Conservation (phyloP, 2,113 vertebrate species). For the Castor canadensis region DNA sequence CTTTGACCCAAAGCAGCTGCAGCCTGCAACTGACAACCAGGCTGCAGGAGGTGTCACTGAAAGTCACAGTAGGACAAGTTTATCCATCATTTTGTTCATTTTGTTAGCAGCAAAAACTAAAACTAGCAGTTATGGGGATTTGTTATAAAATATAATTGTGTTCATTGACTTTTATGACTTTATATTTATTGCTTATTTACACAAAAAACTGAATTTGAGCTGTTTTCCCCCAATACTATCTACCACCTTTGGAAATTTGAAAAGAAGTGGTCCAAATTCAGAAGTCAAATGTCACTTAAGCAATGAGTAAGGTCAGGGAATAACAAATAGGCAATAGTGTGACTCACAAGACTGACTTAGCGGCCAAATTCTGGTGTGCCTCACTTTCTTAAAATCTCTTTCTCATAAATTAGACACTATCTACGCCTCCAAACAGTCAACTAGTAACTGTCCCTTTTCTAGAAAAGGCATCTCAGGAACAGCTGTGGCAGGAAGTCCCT, state of each 20-base stretch:
- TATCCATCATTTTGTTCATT: not conserved
- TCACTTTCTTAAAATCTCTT: not conserved
- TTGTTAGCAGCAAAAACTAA: not conserved
- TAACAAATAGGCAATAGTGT: not conserved
- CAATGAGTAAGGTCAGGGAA: not conserved
- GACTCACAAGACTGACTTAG: not conserved
- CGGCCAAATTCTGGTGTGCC: not conserved
- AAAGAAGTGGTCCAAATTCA: not conserved
- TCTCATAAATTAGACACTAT: not conserved
- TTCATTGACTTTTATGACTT: not conserved
- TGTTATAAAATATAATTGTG: not conserved
- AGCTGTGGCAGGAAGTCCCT: conserved; percentile 36
- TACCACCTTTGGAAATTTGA: not conserved
- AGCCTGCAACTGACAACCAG: not conserved
- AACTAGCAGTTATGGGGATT: not conserved
- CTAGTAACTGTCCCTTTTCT: not conserved
- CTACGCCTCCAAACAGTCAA: not conserved
- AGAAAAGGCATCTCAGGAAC: conserved; percentile 9
- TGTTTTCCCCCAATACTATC: not conserved
- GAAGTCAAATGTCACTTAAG: not conserved
- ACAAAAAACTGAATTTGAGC: not conserved
- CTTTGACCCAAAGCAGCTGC: not conserved
- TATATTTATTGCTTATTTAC: not conserved
- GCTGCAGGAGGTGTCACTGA: not conserved
- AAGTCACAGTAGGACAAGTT: not conserved